A percentile compares a stretch with the other conserved stretches of the same genome.
Conservation (phyloP, 2,888 invertebrate genomes). For the Chelonus formosanus region DNA sequence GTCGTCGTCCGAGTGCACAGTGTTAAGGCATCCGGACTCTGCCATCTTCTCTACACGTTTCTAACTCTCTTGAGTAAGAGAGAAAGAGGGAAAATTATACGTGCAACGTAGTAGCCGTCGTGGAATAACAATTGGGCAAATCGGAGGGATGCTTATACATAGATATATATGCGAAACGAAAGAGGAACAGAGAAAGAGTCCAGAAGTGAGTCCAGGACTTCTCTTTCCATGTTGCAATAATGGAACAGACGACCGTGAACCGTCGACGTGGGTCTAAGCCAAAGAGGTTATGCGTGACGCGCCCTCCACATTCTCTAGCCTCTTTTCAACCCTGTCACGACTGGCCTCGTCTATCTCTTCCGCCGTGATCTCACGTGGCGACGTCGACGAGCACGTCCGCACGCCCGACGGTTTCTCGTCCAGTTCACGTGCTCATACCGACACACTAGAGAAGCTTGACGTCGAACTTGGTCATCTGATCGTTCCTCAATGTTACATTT, state of each 20-base stretch:
- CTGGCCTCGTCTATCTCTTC: conserved; percentile 39
- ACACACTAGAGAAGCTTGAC: conserved; percentile 17
- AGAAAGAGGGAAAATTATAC: conserved; percentile 41
- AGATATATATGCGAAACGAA: conserved; percentile 43
- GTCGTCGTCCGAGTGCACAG: conserved; percentile 46
- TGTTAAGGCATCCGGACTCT: conserved; percentile 37
- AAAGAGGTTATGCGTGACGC: conserved; percentile 35
- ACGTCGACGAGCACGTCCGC: conserved; percentile 51
- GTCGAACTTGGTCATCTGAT: conserved; percentile 12
- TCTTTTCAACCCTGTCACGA: conserved; percentile 56
- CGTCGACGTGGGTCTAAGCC: conserved; percentile 37
- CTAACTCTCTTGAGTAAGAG: conserved; percentile 18
- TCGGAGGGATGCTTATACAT: conserved; percentile 44
- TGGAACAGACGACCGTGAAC: conserved; percentile 38
- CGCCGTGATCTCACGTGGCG: conserved; percentile 43
- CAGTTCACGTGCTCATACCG: conserved; percentile 33
- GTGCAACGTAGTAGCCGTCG: conserved; percentile 50
- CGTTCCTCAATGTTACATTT: not conserved
- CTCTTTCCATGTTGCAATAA: conserved; percentile 16
- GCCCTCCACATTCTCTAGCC: conserved; percentile 40
- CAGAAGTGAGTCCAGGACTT: conserved; percentile 30
- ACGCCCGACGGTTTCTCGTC: conserved; percentile 25
- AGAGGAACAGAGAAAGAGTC: conserved; percentile 28
- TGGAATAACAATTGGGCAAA: conserved; percentile 59
- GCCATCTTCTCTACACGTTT: conserved; percentile 10